A percentile compares a stretch with the other conserved stretches of the same genome.
Evolutionary conservation across 35 echinoderm and acorn worm species (phyloP).

Genomic region (Heliocidaris tuberculata): DNA sequence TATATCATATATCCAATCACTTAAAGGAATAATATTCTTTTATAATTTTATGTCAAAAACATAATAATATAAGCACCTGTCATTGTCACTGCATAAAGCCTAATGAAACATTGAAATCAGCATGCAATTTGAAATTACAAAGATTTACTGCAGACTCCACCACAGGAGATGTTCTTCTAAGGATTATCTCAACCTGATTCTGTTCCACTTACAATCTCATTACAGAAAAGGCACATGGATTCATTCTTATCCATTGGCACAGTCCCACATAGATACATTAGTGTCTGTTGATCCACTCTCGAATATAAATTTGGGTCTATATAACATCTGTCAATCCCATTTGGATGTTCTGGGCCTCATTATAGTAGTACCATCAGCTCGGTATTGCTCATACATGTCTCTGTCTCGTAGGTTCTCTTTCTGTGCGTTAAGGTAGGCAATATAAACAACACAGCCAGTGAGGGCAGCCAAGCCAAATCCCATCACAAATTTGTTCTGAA

Average conservation of each 20-base stretch:
- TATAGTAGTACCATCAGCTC: slow-evolving; percentile 67
- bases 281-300: background rate
- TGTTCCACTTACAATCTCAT: background rate
- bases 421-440: slow-evolving; percentile 89
- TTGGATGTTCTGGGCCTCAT: slow-evolving; percentile 74
- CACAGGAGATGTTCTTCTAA: background rate
- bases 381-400: slow-evolving; percentile 79
- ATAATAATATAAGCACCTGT: too few species aligned
- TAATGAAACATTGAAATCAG: background rate
- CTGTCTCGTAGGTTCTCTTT: slow-evolving; percentile 83
- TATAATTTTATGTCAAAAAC: too few species aligned
- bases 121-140: background rate
- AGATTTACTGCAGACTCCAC: background rate
- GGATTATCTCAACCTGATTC: background rate
- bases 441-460: slow-evolving; percentile 81
- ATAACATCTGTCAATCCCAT: slow-evolving; percentile 75
- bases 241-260: background rate
- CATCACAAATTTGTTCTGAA: slow-evolving; percentile 93
- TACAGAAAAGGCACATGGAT: background rate
- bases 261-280: background rate
- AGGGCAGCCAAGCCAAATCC: slow-evolving; percentile 80
- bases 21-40: too few species aligned
- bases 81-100: background rate
- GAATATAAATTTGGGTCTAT: background rate
- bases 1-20: too few species aligned